phyloP scores from a whole-genome alignment of 2,113 vertebrate genomes.

The Erinaceus europaeus region DNA sequence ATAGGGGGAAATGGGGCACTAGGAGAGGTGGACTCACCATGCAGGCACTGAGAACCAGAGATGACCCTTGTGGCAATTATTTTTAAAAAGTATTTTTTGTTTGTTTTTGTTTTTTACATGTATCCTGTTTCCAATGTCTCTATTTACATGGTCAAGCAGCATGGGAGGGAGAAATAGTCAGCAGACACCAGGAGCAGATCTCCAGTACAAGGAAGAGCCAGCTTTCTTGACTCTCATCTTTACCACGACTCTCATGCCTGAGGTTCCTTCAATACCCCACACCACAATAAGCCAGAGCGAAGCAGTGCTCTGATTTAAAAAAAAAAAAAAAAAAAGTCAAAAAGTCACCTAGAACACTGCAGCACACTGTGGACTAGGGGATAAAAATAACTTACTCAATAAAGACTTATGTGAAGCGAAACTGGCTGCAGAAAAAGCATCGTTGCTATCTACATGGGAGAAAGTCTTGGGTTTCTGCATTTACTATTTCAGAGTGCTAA shows the following conservation, averaged over 20 bases:
- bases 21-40: too few species aligned
- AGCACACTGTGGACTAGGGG: background rate
- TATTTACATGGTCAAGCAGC: background rate
- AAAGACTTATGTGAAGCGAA: background rate
- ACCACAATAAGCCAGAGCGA: too few species aligned
- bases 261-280: too few species aligned
- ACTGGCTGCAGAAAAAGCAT: background rate
- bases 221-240: background rate
- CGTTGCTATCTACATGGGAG: background rate
- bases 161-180: background rate
- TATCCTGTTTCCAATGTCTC: background rate
- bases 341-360: background rate
- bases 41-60: too few species aligned
- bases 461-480: background rate
- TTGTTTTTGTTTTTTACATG: background rate
- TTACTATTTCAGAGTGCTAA: background rate
- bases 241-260: too few species aligned
- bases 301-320: too few species aligned
- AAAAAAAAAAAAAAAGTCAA: too few species aligned
- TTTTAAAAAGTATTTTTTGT: too few species aligned
- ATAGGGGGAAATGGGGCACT: too few species aligned
- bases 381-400: background rate
- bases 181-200: rapidly evolving
- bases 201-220: background rate
- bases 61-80: too few species aligned